Conservation (phyloP, 2,888 invertebrate species). For the Acanthosepion pharaonis region DNA sequence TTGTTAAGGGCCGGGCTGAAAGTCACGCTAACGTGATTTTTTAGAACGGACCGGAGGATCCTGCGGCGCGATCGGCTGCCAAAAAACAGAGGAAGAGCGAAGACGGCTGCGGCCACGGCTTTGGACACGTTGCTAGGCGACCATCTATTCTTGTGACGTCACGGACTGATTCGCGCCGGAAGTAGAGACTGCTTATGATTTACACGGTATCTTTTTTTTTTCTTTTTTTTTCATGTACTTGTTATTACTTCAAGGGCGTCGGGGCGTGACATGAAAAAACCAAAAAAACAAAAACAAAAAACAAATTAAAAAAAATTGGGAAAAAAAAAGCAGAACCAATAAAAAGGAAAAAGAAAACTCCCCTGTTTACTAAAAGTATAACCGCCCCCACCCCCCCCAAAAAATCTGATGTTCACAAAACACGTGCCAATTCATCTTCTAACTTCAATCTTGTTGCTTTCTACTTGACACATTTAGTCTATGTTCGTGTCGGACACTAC, state of each 20-base stretch:
- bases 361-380: not conserved
- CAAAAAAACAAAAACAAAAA: no score
- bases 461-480: no score
- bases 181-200: not conserved
- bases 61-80: no score
- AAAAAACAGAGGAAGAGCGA: not conserved
- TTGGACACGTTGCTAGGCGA: not conserved
- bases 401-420: not conserved
- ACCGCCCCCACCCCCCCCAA: not conserved
- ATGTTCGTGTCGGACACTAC: no score
- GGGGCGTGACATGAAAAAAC: not conserved
- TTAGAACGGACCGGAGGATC: not conserved
- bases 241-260: not conserved
- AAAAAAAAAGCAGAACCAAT: not conserved
- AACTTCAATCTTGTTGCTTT: no score
- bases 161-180: not conserved
- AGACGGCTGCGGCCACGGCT: not conserved
- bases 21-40: conserved; percentile 13
- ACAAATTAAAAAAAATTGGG: no score
- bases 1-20: not conserved
- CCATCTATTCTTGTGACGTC: not conserved
- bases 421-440: not conserved
- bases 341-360: not conserved
- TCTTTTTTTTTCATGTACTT: no score
- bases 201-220: not conserved